Evolutionary conservation across 2,888 invertebrate genomes (phyloP), one percentile per base, ranked within the genome.

Genomic region (Panopea generosa): DNA sequence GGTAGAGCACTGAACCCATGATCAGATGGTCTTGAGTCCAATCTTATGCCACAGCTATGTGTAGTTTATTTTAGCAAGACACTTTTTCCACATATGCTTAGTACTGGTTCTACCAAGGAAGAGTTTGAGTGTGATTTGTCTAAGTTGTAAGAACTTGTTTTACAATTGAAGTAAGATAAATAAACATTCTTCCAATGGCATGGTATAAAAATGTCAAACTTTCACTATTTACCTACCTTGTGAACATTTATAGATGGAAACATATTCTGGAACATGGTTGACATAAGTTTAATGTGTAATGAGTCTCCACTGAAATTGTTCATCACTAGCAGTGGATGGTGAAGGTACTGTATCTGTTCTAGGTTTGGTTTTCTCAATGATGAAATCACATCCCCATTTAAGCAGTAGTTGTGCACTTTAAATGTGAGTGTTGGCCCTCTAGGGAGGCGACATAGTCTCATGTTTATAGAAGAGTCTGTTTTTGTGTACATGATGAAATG

Each of bases 241-340:
- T 97, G 96, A 77, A 99, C 95, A 92, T 99, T 99, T 65, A 99
- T 97, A 0, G 97, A 96, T 0, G 99, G 99, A 91, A 99, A 99
- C 98, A 99, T 97, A 90, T 98, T 99, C 93, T 99, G 99, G 91
- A 99, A 98, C 94, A 97, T 98, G 16, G 97, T 96, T 2, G 98
- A 96, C 95, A 98, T 97, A 20, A 99, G 94, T 72, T 91, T 90
- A n/a, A 90, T 79, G 52, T 92, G 89, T 69, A 86, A 80, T 40
- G 96, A 97, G 91, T 97, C 97, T 0, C 97, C 97, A 20, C 95
- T 96, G 91, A 99, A 98, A 63, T 92, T 92, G 75, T 93, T 94
- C 91, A 94, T 92, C 43, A 99, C 96, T 14, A 99, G 95, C 16
- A 99, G 93, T 0, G 99, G 99, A 0, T 98, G 96, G 88, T 96